Evolutionary conservation across 2,797 vertebrate species (phyloP).

Genomic region (Agapornis canus): DNA sequence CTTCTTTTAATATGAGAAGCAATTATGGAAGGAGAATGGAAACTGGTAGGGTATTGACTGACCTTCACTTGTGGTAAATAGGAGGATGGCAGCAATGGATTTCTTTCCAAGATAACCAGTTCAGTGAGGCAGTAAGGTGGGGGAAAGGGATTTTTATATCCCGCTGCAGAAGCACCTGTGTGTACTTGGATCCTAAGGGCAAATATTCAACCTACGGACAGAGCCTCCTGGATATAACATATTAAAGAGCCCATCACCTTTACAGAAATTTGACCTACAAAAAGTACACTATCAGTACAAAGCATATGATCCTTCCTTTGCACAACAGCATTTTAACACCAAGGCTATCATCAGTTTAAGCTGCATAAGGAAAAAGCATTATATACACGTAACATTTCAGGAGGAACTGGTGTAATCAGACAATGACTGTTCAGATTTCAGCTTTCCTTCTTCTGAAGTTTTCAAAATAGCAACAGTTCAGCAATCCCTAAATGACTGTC

Average conservation of each 20-base stretch:
- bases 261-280: background rate
- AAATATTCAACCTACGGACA: background rate
- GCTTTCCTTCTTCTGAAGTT: background rate
- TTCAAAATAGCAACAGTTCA: constrained; percentile 35
- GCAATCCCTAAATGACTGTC: background rate
- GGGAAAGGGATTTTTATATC: background rate
- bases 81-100: accelerated
- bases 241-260: background rate
- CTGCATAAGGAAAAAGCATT: background rate
- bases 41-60: background rate
- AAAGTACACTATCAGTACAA: background rate
- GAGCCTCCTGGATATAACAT: background rate
- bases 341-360: background rate
- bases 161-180: background rate
- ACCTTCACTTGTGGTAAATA: background rate
- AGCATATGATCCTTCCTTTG: background rate
- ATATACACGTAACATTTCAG: constrained; percentile 11
- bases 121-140: background rate
- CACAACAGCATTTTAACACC: background rate
- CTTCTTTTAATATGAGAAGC: background rate
- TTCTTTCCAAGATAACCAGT: background rate
- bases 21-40: background rate
- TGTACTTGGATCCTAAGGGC: background rate
- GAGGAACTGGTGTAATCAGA: background rate
- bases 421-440: constrained; percentile 3